These are phyloP conservation scores for Neocloeon triangulifer DNA, from an alignment of 1,140 invertebrate genomes.

Conservation along the genomic window DNA sequence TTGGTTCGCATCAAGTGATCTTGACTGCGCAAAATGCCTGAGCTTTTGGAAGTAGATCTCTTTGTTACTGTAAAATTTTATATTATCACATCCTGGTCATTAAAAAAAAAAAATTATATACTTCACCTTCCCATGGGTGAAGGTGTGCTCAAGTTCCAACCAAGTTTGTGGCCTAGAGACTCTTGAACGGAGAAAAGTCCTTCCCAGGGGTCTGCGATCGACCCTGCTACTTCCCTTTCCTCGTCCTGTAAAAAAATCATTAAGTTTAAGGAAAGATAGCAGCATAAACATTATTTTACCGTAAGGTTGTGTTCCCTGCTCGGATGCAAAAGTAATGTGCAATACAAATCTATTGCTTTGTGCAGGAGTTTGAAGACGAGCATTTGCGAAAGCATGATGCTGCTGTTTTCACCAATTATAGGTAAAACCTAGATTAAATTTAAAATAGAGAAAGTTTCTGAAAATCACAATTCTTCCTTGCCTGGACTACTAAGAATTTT, in stretches of 20 bases:
- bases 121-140: conserved; percentile 11
- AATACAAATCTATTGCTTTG: conserved; percentile 30
- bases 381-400: conserved; percentile 36
- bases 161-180: conserved; percentile 45
- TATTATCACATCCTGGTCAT: neutral
- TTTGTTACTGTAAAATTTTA: conserved; percentile 19
- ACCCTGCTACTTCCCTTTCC: conserved; percentile 14
- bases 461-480: too few species aligned
- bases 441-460: too few species aligned
- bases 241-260: neutral
- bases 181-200: conserved; percentile 51
- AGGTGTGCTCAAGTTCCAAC: conserved; percentile 40
- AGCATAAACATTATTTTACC: too few species aligned
- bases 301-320: too few species aligned
- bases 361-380: conserved; percentile 36
- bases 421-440: too few species aligned
- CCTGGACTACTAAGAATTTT: conserved; percentile 38
- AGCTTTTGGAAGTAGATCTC: conserved; percentile 49
- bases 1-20: conserved; percentile 9
- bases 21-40: conserved; percentile 14
- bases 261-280: conserved; percentile 1
- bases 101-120: too few species aligned
- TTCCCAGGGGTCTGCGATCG: conserved; percentile 50
- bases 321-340: too few species aligned
- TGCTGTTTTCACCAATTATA: too few species aligned